phyloP scores from a whole-genome alignment of 2,113 vertebrate genomes.

The Clinocottus analis region DNA sequence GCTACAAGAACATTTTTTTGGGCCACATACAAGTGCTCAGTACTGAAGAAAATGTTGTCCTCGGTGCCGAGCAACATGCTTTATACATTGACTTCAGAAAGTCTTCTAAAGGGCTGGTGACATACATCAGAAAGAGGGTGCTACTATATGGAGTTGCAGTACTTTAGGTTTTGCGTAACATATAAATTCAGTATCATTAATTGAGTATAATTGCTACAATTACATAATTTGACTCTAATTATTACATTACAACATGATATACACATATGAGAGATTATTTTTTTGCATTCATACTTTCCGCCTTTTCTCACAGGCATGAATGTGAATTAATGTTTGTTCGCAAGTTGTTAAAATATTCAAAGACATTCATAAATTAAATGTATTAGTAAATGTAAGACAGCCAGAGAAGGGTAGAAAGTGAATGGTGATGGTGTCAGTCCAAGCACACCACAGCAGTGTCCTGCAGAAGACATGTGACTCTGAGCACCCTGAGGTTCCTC shows the following conservation, averaged over 20 bases:
- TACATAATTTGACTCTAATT: background rate
- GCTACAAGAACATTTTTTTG: constrained; percentile 28
- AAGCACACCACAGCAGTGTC: constrained; percentile 23
- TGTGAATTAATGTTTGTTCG: background rate
- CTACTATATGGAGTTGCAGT: background rate
- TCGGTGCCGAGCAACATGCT: background rate
- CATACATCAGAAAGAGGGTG: background rate
- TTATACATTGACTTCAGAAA: background rate
- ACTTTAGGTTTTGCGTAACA: background rate
- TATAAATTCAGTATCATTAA: background rate
- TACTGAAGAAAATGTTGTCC: constrained; percentile 4
- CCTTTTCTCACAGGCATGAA: background rate
- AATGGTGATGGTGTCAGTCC: constrained; percentile 31
- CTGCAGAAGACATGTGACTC: constrained; percentile 55
- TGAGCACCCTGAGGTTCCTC: constrained; percentile 63
- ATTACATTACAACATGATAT: background rate
- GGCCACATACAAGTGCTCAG: constrained; percentile 35
- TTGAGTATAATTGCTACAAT: background rate
- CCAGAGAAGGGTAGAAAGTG: constrained; percentile 4
- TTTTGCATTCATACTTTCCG: background rate
- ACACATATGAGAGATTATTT: background rate
- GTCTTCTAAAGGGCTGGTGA: background rate
- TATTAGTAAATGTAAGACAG: background rate
- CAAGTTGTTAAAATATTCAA: background rate
- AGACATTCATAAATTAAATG: background rate